Evolutionary conservation across 2,888 invertebrate genomes (phyloP).

Genomic region (Cheilosia scutellata): DNA sequence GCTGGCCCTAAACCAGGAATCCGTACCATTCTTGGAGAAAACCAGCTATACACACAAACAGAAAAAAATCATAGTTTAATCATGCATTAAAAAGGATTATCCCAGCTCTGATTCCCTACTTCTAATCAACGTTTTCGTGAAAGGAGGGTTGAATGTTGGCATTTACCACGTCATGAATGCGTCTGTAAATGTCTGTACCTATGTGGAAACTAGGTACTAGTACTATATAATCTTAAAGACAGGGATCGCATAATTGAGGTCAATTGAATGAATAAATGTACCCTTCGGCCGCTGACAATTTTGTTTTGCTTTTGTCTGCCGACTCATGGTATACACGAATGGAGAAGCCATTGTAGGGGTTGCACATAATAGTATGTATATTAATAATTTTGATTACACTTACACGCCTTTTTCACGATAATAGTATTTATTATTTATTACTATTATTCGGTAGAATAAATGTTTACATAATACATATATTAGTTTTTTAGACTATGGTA

Average conservation of each 20-base stretch:
- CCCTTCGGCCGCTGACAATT: slow-evolving; percentile 59
- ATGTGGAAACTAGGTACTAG: neutral
- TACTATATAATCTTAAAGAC: slow-evolving; percentile 8
- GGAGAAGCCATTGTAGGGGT: slow-evolving; percentile 31
- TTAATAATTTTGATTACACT: slow-evolving; percentile 65
- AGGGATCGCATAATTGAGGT: slow-evolving; percentile 57
- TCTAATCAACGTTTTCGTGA: slow-evolving; percentile 31
- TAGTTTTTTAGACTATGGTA: too few relatives aligned
- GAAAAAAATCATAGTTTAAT: slow-evolving; percentile 39
- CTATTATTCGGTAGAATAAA: too few relatives aligned
- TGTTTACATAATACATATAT: too few relatives aligned
- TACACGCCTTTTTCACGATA: slow-evolving; percentile 46
- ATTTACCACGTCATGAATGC: slow-evolving; percentile 34
- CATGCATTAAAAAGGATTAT: slow-evolving; percentile 52
- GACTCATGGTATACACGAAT: slow-evolving; percentile 17
- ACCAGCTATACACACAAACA: neutral
- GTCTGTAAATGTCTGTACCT: neutral
- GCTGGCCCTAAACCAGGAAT: neutral
- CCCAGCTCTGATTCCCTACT: slow-evolving; percentile 49
- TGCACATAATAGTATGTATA: slow-evolving; percentile 54
- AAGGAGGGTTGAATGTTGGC: slow-evolving; percentile 34
- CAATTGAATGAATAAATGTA: slow-evolving; percentile 63
- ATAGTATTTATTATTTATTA: too few relatives aligned
- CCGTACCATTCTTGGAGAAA: neutral
- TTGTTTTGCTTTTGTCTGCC: slow-evolving; percentile 47